Base-by-base conservation (phyloP, 2,797 vertebrate genomes). In the Ceyx erithaca region DNA sequence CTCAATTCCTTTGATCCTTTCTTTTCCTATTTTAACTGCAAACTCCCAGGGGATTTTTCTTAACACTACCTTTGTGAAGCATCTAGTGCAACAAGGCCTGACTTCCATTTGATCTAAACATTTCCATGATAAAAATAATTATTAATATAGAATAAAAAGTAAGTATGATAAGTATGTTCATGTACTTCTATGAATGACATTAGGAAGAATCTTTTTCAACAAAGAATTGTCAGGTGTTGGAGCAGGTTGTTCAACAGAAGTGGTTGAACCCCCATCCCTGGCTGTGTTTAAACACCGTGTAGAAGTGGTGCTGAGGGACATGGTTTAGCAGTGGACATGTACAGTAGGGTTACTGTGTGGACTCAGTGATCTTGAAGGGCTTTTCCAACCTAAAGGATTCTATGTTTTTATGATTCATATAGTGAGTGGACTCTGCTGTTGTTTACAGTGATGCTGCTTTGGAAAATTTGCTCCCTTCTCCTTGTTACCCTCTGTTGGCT, bases 371-470 rank as follows among this genome's bases (percentile, higher is more conserved):
- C 49, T 51, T 28, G 25, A 51, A 51, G 25, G 25, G 26, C 49
- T 51, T 51, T 51, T 51, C 25, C 46, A 48, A 5, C 49, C 25
- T 51, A 28, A 51, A 51, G 25, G 49, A 51, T 51, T 51, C 14
- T 51, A 16, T 51, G 49, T 10, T 51, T 51, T 51, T 51, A 51
- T 28, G 49, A 51, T 51, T 63, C 25, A 6, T 40, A 21, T 21
- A 17, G 9, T 0, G 0, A 17, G 9, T 0, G 0, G 4, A 45
- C 21, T 61, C 61, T 2, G 2, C 17, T 72, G 12, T 43, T 76
- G 15, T 58, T 66, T 77, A 40, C 28, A 25, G 20, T 40, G 18
- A 41, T 12, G 12, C 6, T 73, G 28, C 6, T 57, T 84, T 66
- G 33, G 6, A 66, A 58, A 5, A 1, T 81, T 57, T 25, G 1